Evolutionary conservation across 2,113 vertebrate genomes (phyloP).

Genomic region (Struthio camelus): DNA sequence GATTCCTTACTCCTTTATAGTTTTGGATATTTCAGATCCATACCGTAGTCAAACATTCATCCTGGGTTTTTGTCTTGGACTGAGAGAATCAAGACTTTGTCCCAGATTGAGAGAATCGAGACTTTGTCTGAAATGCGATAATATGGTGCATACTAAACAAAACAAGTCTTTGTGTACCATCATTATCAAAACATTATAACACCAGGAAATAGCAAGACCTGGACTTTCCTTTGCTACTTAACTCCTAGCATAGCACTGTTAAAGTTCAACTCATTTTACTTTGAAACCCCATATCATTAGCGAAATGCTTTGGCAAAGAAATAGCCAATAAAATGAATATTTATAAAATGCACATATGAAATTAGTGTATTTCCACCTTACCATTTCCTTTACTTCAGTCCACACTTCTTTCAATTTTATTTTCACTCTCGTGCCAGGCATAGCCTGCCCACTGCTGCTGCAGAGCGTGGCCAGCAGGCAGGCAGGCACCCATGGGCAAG

Average conservation of each 20-base stretch:
- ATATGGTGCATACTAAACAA: slow-evolving; percentile 14
- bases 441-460: fast-evolving
- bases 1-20: background rate
- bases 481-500: background rate
- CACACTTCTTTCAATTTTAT: background rate
- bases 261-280: slow-evolving; percentile 32
- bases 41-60: background rate
- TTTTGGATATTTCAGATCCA: background rate
- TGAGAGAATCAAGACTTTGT: slow-evolving; percentile 38
- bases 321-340: background rate
- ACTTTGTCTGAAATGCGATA: slow-evolving; percentile 49
- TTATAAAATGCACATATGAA: background rate
- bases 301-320: background rate
- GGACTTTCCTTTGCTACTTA: slow-evolving; percentile 24
- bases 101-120: slow-evolving; percentile 25
- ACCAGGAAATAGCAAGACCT: slow-evolving; percentile 30
- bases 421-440: background rate
- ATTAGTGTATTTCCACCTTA: background rate
- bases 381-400: background rate
- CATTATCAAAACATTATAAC: slow-evolving; percentile 55
- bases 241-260: background rate
- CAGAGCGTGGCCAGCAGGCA: background rate
- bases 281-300: background rate
- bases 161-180: slow-evolving; percentile 51
- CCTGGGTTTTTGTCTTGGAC: background rate